Conservation (phyloP, 2,113 vertebrate genomes). For the Catagonus wagneri region DNA sequence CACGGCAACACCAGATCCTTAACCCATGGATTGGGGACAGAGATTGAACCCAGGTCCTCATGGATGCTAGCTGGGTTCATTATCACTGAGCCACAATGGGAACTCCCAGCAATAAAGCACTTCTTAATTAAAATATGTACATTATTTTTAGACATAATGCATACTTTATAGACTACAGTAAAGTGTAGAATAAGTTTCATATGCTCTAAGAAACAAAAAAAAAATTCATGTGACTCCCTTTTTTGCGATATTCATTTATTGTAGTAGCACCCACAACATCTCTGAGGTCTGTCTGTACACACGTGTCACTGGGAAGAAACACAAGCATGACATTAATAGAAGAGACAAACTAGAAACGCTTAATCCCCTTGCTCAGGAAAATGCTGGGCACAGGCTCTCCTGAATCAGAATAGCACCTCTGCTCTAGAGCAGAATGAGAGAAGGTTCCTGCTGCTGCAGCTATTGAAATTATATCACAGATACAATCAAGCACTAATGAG, state of each 20-base stretch:
- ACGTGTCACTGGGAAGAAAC: neutral
- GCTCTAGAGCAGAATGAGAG: neutral
- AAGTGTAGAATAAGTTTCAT: neutral
- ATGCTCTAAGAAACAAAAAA: too few relatives aligned
- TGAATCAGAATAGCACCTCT: neutral
- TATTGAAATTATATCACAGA: conserved; percentile 56
- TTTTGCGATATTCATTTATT: neutral
- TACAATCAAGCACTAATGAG: conserved; percentile 69
- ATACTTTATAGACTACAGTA: neutral
- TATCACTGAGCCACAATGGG: too few relatives aligned
- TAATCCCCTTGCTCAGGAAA: neutral
- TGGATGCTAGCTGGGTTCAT: too few relatives aligned
- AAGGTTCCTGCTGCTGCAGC: neutral
- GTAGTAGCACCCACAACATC: neutral
- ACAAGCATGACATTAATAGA: neutral
- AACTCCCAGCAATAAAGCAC: too few relatives aligned
- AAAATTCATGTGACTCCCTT: too few relatives aligned
- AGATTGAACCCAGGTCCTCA: too few relatives aligned
- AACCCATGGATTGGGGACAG: too few relatives aligned
- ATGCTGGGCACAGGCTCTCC: neutral
- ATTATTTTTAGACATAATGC: neutral
- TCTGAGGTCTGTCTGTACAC: neutral
- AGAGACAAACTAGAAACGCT: neutral
- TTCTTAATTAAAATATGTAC: neutral
- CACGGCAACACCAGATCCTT: too few relatives aligned